A percentile compares a stretch with the other conserved stretches of the same genome.
phyloP scores from a whole-genome alignment of 2,888 invertebrate genomes.

The Biston betularia region DNA sequence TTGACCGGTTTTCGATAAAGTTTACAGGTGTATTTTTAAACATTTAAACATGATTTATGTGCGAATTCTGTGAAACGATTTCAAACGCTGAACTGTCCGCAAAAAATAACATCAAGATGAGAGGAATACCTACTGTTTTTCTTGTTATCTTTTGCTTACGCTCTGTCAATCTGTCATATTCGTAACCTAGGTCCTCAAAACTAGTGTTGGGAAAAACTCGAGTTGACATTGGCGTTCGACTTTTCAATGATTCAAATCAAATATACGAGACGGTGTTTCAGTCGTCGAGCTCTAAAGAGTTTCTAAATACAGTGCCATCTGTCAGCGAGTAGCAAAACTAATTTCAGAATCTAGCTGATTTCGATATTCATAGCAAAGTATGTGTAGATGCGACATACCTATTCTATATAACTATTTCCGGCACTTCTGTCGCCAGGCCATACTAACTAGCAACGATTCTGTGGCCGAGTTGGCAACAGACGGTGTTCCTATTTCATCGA shows the following conservation, averaged over 20 bases:
- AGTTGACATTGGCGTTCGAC: slow-evolving; percentile 19
- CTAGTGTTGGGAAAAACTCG: not conserved
- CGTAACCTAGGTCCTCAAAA: slow-evolving; percentile 13
- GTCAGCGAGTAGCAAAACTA: slow-evolving; percentile 65
- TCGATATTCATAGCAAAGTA: slow-evolving; percentile 36
- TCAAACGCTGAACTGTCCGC: slow-evolving; percentile 14
- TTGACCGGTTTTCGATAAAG: not conserved
- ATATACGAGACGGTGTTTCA: not conserved
- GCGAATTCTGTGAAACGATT: slow-evolving; percentile 32
- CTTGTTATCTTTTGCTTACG: slow-evolving; percentile 15
- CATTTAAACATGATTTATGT: slow-evolving; percentile 29
- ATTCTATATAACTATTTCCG: slow-evolving; percentile 66
- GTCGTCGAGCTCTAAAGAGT: not conserved
- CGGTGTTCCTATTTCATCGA: slow-evolving; percentile 61
- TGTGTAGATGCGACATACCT: slow-evolving; percentile 22
- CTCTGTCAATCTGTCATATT: slow-evolving; percentile 39
- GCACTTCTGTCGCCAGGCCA: slow-evolving; percentile 64
- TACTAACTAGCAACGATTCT: slow-evolving; percentile 17
- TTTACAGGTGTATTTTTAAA: slow-evolving; percentile 28
- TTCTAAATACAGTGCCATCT: slow-evolving; percentile 66
- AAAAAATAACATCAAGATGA: slow-evolving; percentile 34
- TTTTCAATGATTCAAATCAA: slow-evolving; percentile 18
- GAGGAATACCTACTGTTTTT: slow-evolving; percentile 30
- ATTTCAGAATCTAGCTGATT: slow-evolving; percentile 49
- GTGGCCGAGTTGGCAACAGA: slow-evolving; percentile 74